Base-by-base conservation (phyloP, 2,888 invertebrate genomes). In the Masnerella sp. region DNA sequence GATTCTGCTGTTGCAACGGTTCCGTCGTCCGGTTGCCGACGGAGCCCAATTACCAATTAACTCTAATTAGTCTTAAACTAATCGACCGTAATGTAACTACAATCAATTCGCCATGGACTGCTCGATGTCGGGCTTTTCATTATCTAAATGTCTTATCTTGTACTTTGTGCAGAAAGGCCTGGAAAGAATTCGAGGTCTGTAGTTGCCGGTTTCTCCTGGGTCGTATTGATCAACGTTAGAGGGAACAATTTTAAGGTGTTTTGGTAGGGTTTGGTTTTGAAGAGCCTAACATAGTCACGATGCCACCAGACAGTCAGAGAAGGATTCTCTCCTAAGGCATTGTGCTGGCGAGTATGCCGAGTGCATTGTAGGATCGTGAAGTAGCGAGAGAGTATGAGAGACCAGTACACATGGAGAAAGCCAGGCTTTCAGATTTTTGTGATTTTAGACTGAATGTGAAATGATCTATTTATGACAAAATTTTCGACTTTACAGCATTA, bases 1-100 rank as follows among this genome's bases (percentile, higher is more conserved):
- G 81, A 79, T 77, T 78, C 43, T 69, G 65, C 77, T 76, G 58
- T 32, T 42, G 20, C n/a, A 76, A 75, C 75, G 76, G 67, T 62
- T 47, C 51, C 73, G 62, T 71, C 58, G 47, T 20, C 14, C 30
- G 15, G 30, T 20, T 42, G n/a, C n/a, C n/a, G 56, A 70, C 62
- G 58, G 62, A 62, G 9, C 52, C 56, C 36, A 62, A 22, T 12
- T 30, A 38, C 40, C 9, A 3, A 59, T n/a, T n/a, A n/a, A n/a
- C n/a, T n/a, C n/a, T n/a, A 22, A 47, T 42, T 12, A 11, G 49
- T 2, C 5, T 51, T 42, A 34, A 42, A 14, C 14, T 67, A 49
- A 40, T 34, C 30, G 32, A 15, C 22, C 38, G 38, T 51, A 8
- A 42, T 12, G 7, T 14, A 34, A 49, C 9, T 49, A 20, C 22